These are phyloP conservation scores for Apodemus agrarius DNA, from an alignment of 2,797 vertebrate genomes.

Conservation along the genomic window DNA sequence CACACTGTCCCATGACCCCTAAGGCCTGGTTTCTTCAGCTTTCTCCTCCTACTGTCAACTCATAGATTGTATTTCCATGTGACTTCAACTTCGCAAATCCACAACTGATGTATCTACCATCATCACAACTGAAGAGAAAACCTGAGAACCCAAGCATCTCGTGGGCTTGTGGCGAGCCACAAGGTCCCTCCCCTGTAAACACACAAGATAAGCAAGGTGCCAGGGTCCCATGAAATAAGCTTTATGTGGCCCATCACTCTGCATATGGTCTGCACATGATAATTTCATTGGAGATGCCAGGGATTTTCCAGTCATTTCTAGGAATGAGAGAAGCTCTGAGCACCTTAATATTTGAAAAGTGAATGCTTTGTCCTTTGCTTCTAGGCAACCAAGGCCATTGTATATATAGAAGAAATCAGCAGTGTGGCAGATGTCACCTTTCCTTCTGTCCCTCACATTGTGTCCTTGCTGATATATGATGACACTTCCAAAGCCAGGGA, in stretches of 20 bases:
- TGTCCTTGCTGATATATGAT: slow-evolving; percentile 94
- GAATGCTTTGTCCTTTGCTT: neutral
- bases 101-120: neutral
- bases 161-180: neutral
- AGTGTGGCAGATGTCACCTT: slow-evolving; percentile 97
- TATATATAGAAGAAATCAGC: slow-evolving; percentile 96
- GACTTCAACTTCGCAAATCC: neutral
- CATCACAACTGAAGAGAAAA: neutral
- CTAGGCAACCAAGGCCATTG: slow-evolving; percentile 94
- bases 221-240: neutral
- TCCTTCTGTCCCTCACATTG: slow-evolving; percentile 94
- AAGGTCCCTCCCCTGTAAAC: neutral
- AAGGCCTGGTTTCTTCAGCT: neutral
- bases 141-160: neutral
- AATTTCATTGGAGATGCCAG: neutral
- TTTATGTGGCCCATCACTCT: neutral
- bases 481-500: slow-evolving; percentile 87
- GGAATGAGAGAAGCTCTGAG: neutral
- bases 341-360: neutral
- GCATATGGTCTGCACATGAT: rapidly evolving
- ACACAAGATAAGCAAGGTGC: neutral
- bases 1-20: too few species aligned
- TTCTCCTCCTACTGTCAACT: neutral
- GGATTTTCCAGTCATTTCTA: neutral
- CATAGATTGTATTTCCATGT: neutral